Evolutionary conservation across 2,888 invertebrate genomes (phyloP), one percentile per base, ranked within the genome.

Genomic region (Serrognathus titanus): DNA sequence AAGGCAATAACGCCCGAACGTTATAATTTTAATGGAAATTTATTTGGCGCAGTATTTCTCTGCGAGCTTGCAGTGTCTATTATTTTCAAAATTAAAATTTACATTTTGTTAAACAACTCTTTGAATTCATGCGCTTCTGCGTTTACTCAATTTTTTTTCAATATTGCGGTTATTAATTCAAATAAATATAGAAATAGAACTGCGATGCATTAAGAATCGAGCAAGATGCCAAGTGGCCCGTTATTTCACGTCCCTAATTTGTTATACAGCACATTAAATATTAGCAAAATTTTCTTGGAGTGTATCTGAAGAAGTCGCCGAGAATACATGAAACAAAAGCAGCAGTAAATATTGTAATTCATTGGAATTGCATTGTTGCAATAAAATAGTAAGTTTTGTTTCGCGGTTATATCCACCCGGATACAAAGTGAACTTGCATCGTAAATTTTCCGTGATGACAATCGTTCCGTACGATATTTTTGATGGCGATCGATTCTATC

Each of bases 321-420:
- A 38, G 51, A 41, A 52, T 41, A 45, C 59, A 60, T 48, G 53
- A 58, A 55, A 55, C 57, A 56, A 59, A 57, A 58, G 59, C 52
- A 59, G 53, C 53, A 55, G 60, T 61, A 63, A 61, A 61, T 63
- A 61, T 59, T 57, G 58, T 58, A 56, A 57, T 61, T 59, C 57
- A 46, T 52, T 50, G 49, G 57, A 60, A 59, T 60, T 59, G 60
- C 58, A 60, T 60, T 53, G 39, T 55, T 55, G 60, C 53, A 54
- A 63, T 63, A 58, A 61, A 62, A 59, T 61, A 48, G 47, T 46
- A 47, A 59, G 53, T 61, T 63, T 55, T 55, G 59, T 55, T 57
- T 57, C 57, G 56, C 47, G 53, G 58, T 37, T 54, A 50, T 50
- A 55, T 55, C 52, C 52, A 31, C 53, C 51, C 49, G 24, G 24